Conservation (phyloP, 2,797 vertebrate species). For the Sebastes matsubarae region DNA sequence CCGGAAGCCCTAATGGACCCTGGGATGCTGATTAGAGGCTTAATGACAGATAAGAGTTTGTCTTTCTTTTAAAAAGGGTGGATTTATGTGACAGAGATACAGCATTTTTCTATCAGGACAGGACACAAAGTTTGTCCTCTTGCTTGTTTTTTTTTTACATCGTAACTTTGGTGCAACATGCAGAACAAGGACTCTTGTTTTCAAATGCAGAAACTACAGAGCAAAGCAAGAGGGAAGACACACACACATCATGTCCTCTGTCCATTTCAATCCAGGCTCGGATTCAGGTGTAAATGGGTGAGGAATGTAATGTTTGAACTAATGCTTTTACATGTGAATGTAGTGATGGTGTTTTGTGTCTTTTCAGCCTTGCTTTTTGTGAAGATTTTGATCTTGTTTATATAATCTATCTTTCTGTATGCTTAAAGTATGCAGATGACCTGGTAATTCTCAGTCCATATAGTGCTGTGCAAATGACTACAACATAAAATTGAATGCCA, state of each 20-base stretch:
- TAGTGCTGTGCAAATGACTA: no score
- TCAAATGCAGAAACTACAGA: constrained; percentile 33
- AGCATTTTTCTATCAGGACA: not conserved
- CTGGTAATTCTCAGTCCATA: no score
- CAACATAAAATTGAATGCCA: no score
- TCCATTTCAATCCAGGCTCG: constrained; percentile 82
- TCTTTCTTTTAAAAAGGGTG: not conserved
- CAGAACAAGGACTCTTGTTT: not conserved
- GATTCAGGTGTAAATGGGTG: constrained; percentile 83
- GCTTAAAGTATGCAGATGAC: no score
- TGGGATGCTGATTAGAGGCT: not conserved
- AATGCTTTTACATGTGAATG: not conserved
- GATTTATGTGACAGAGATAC: not conserved
- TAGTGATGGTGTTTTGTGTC: not conserved
- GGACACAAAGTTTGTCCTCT: not conserved
- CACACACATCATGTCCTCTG: constrained; percentile 82
- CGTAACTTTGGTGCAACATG: not conserved
- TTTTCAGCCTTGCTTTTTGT: not conserved
- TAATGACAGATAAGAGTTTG: not conserved
- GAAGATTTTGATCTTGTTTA: not conserved
- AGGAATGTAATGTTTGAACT: constrained; percentile 49
- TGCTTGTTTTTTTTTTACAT: not conserved
- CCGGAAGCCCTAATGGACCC: not conserved
- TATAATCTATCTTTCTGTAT: not conserved
- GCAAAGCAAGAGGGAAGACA: constrained; percentile 18